Evolutionary conservation across 2,888 invertebrate species (phyloP), one percentile per base, ranked within the genome.

Genomic region (Heliconius sara): DNA sequence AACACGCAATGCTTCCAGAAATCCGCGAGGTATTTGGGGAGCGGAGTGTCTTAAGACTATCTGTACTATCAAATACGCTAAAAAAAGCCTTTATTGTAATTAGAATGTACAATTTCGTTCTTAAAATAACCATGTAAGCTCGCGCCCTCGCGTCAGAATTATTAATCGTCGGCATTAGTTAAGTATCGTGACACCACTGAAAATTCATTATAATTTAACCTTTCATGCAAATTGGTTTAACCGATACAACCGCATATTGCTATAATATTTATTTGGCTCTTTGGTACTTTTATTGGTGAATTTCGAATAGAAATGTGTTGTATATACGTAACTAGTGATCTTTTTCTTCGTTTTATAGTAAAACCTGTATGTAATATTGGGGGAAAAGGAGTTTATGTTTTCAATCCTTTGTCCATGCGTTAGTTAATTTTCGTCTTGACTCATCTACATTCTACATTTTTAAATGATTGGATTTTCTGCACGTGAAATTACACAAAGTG

Each of bases 141-240:
- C 43, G 71, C 79, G 81, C 72, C 76, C 79, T 75, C 80, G 39
- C 47, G 57, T 65, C 66, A 71, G 72, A 72, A 78, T 77, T 83
- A 79, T 79, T 83, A 82, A 82, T 83, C 82, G 79, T 68, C 68
- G 80, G 79, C 75, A 78, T 79, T 80, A 73, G 72, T 81, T 79
- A 81, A 79, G 81, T 79, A 80, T 78, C 63, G 80, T 70, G 75
- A 77, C 78, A 76, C 80, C 52, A 70, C 52, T 74, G 78, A 70
- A 77, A 77, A 65, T 80, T 74, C 39, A 80, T 80, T 77, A 71
- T 47, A 67, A 57, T 80, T 80, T 80, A 65, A 79, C 57, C 65
- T 60, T 72, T 65, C 52, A 79, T 25, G 27, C 22, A 71, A 71
- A 71, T 68, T 47, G 52, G 47, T 34, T 77, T 72, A 77, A 43